Base-by-base conservation (phyloP, 1,140 invertebrate species). In the Bombus ignitus region DNA sequence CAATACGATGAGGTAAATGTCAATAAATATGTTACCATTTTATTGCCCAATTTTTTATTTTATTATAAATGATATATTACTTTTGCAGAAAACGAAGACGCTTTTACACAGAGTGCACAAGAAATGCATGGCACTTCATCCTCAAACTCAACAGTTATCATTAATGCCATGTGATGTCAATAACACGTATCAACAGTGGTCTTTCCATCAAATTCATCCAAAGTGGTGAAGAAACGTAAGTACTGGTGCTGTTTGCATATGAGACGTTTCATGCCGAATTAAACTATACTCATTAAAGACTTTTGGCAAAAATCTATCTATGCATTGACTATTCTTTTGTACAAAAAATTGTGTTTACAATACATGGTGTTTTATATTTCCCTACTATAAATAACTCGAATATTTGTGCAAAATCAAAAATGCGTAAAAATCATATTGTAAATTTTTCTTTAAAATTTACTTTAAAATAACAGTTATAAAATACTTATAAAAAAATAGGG, bases 131-230 rank as follows among this genome's bases (percentile, higher is more conserved):
- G 98, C 98, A 0, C 94, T 98, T 47, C 97, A 98, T 96, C 98
- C 98, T 0, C 96, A 97, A 93, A 97, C 97, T n/a, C 96, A 97
- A 82, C 97, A 97, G 75, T 93, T 98, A 18, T 97, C 97, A 28
- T 94, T 98, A 71, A 96, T 97, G 89, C 97, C 97, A 1, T 99
- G 98, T 94, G 98, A 98, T 94, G 94, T 96, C 42, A 97, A 98
- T 89, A 98, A 98, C 93, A 97, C 97, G 59, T 98, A 98, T 95
- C 98, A 98, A 90, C 97, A 98, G 92, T 99, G 98, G 98, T 96
- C 96, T 65, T 98, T 98, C 93, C 96, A 97, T 91, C 96, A 97
- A 93, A 97, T 98, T 78, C 96, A 97, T 85, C 97, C 97, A 1
- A 96, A 96, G 73, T 97, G 96, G 96, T 96, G 95, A 96, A 90